Evolutionary conservation across 1,140 invertebrate species (phyloP).

Genomic region (Aculops lycopersici): DNA sequence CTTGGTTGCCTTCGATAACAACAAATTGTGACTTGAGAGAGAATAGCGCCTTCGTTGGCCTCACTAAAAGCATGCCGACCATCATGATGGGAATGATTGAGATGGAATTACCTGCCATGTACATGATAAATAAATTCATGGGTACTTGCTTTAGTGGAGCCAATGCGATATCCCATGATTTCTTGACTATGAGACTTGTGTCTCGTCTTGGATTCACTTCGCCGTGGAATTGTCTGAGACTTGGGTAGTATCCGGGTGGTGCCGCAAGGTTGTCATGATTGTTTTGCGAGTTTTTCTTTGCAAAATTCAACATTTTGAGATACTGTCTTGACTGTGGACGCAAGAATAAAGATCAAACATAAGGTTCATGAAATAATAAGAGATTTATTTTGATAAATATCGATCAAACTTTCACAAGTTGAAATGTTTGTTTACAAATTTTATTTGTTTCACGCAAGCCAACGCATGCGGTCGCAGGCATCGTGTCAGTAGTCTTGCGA

Average conservation of each 20-base stretch:
- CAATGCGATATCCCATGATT: conserved; percentile 86
- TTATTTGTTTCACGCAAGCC: no score
- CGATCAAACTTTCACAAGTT: no score
- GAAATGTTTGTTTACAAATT: no score
- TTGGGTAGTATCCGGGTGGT: conserved; percentile 47
- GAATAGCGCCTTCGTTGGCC: conserved; percentile 76
- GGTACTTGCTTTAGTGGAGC: conserved; percentile 69
- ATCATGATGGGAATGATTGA: conserved; percentile 99
- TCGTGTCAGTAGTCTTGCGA: no score
- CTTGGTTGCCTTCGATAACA: conserved; percentile 72
- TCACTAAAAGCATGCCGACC: conserved; percentile 89
- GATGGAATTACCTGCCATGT: conserved; percentile 95
- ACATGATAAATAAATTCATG: conserved; percentile 98
- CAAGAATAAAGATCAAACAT: no score
- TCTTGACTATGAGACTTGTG: conserved; percentile 55
- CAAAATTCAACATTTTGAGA: no score
- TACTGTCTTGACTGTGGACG: no score
- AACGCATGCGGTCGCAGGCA: no score
- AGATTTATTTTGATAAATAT: no score
- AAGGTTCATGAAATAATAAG: no score
- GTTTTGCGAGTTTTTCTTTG: no score
- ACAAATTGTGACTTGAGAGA: conserved; percentile 47
- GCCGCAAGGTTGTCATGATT: conserved; percentile 23
- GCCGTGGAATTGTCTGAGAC: conserved; percentile 28
- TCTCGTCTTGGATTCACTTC: conserved; percentile 40